Evolutionary conservation across 2,888 invertebrate genomes (phyloP).

Genomic region (Polydrusus pterygomalis): DNA sequence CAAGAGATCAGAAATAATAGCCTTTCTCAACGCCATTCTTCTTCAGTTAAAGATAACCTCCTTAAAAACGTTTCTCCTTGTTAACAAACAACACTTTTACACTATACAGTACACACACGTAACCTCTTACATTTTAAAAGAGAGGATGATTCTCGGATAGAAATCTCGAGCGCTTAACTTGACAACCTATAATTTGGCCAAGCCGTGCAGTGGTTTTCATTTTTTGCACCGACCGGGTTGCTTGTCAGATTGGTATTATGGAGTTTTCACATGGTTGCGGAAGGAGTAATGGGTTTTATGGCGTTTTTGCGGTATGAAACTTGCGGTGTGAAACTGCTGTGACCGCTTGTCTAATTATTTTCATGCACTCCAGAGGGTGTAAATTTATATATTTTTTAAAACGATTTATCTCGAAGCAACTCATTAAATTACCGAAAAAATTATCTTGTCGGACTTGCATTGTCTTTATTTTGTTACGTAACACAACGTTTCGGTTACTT

Average conservation of each 20-base stretch:
- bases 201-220: slow-evolving; percentile 43
- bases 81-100: slow-evolving; percentile 49
- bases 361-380: no score
- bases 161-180: slow-evolving; percentile 52
- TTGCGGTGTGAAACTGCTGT: no score
- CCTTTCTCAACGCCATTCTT: slow-evolving; percentile 2
- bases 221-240: slow-evolving; percentile 44
- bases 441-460: no score
- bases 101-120: slow-evolving; percentile 16
- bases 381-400: no score
- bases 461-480: no score
- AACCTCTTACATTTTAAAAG: slow-evolving; percentile 43
- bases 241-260: slow-evolving; percentile 48
- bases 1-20: neutral
- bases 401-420: no score
- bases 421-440: no score
- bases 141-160: slow-evolving; percentile 53
- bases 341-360: no score
- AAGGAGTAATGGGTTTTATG: slow-evolving; percentile 6
- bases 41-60: slow-evolving; percentile 25
- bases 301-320: slow-evolving; percentile 3
- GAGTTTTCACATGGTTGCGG: slow-evolving; percentile 40
- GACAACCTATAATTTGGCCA: slow-evolving; percentile 55
- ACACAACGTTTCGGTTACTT: no score
- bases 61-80: slow-evolving; percentile 35